phyloP scores from a whole-genome alignment of 1,140 invertebrate genomes.

The Diorhabda elongata region DNA sequence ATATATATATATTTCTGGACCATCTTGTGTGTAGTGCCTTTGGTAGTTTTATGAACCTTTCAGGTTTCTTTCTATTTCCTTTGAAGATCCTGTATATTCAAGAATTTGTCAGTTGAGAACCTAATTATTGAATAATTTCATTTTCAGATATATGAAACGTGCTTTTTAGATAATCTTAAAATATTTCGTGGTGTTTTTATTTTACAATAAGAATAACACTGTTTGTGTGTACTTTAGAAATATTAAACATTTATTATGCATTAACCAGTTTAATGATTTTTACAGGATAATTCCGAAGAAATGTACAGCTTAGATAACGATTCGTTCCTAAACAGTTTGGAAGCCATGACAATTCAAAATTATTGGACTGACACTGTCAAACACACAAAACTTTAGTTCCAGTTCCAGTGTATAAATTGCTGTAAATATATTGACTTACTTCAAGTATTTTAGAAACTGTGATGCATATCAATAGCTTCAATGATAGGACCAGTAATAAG shows the following conservation, averaged over 20 bases:
- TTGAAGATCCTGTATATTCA: too few species aligned
- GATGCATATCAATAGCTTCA: slow-evolving; percentile 41
- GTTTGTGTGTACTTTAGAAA: not conserved
- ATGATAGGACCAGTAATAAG: not conserved
- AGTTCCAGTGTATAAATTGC: slow-evolving; percentile 20
- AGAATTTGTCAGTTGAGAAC: too few species aligned
- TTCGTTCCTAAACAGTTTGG: slow-evolving; percentile 83
- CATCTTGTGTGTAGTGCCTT: too few species aligned
- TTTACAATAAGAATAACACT: not conserved
- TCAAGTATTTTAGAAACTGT: slow-evolving; percentile 44
- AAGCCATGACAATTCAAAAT: slow-evolving; percentile 90
- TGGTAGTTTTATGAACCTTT: too few species aligned
- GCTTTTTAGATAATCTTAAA: not conserved
- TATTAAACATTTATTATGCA: slow-evolving; percentile 3
- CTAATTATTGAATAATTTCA: too few species aligned
- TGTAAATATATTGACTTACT: slow-evolving; percentile 30
- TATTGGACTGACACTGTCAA: slow-evolving; percentile 90
- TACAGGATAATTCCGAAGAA: slow-evolving; percentile 85
- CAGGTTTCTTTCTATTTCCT: too few species aligned
- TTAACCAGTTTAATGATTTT: slow-evolving; percentile 28
- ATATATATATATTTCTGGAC: too few species aligned
- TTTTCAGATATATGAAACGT: too few species aligned
- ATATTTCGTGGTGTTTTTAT: not conserved
- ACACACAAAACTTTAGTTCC: slow-evolving; percentile 76
- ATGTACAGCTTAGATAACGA: slow-evolving; percentile 91